Conservation (phyloP, 2,113 vertebrate species). For the Ascaphus truei region DNA sequence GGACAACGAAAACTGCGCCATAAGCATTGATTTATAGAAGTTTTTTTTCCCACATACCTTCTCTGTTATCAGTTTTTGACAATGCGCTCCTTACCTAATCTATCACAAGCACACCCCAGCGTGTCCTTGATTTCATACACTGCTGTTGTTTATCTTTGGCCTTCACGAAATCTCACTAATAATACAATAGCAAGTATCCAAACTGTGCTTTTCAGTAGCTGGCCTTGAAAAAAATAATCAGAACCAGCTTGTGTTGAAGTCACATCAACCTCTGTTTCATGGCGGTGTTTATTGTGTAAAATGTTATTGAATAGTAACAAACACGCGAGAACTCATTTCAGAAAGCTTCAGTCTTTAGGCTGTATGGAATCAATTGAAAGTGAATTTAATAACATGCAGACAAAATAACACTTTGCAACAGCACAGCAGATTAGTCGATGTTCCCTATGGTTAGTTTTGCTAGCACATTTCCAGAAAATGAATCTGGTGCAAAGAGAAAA, state of each 20-base stretch:
- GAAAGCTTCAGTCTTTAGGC: too few relatives aligned
- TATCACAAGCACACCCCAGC: constrained; percentile 18
- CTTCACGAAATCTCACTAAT: background rate
- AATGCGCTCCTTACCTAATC: constrained; percentile 25
- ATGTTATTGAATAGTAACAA: too few relatives aligned
- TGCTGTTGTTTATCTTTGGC: background rate
- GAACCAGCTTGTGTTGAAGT: background rate
- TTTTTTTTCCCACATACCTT: constrained; percentile 7
- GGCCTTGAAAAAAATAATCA: background rate
- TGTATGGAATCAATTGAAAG: too few relatives aligned
- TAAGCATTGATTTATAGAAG: constrained; percentile 16
- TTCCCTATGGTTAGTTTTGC: too few relatives aligned
- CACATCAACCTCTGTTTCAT: background rate
- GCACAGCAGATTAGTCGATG: too few relatives aligned
- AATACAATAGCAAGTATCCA: background rate
- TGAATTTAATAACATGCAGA: too few relatives aligned
- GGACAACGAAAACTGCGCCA: background rate
- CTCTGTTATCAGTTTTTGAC: constrained; percentile 26
- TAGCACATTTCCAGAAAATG: too few relatives aligned
- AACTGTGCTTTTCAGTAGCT: background rate
- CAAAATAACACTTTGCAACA: too few relatives aligned
- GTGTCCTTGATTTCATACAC: background rate
- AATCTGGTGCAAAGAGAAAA: too few relatives aligned
- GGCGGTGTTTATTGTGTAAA: background rate
- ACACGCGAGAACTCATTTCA: too few relatives aligned